phyloP scores from a whole-genome alignment of 2,797 vertebrate genomes.

The Stomatorhinus walkeri region DNA sequence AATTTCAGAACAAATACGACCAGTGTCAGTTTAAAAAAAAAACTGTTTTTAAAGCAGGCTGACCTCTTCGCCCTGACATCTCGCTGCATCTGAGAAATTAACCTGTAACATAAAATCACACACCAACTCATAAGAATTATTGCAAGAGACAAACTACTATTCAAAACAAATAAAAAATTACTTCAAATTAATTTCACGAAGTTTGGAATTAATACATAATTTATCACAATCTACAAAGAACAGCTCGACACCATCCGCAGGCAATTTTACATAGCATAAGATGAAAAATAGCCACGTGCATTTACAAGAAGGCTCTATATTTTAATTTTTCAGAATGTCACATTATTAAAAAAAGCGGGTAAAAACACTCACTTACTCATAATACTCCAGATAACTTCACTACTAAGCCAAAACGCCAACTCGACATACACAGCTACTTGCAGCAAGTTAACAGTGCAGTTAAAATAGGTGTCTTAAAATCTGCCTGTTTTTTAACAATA shows the following conservation, averaged over 20 bases:
- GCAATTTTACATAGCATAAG: not conserved
- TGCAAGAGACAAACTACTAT: not conserved
- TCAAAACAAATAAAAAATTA: not conserved
- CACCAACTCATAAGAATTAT: not conserved
- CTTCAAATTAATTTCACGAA: not conserved
- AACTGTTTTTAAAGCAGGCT: slow-evolving; percentile 5
- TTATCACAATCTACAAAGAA: not conserved
- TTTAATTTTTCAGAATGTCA: not conserved
- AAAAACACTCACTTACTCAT: not conserved
- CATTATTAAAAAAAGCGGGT: not conserved
- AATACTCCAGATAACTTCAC: not conserved
- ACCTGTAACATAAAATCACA: slow-evolving; percentile 3
- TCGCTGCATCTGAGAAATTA: not conserved
- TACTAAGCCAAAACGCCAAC: slow-evolving; percentile 63
- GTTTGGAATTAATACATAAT: not conserved
- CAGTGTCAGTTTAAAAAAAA: not conserved
- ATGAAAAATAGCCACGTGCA: not conserved
- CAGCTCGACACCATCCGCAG: not conserved
- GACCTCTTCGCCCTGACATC: slow-evolving; percentile 64
- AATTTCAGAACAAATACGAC: not conserved
- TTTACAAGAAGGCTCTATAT: not conserved
- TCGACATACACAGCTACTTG: slow-evolving; percentile 51
- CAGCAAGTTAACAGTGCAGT: slow-evolving; percentile 6
- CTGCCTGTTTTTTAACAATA: slow-evolving; percentile 38
- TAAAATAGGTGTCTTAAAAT: not conserved